phyloP scores from a whole-genome alignment of 2,113 vertebrate species.

The Ceuthmochares aereus region DNA sequence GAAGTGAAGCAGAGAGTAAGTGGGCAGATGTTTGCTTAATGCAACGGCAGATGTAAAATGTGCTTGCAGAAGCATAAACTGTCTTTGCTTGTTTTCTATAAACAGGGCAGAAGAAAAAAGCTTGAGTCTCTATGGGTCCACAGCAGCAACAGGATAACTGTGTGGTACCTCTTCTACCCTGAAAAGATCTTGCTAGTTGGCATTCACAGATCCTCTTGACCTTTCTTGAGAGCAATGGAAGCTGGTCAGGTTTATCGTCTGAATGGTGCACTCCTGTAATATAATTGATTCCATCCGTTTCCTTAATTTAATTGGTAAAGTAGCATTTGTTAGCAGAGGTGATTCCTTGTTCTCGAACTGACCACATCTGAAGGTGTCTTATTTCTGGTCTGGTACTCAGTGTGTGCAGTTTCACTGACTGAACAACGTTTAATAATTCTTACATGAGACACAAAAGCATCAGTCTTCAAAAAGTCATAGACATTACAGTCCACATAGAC shows the following conservation, averaged over 20 bases:
- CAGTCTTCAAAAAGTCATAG: neutral
- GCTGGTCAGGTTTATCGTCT: neutral
- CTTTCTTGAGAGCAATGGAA: neutral
- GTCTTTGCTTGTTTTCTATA: neutral
- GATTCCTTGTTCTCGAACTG: neutral
- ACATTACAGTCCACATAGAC: rapidly evolving
- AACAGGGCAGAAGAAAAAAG: neutral
- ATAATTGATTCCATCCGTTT: neutral
- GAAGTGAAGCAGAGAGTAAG: neutral
- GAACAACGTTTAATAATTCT: neutral
- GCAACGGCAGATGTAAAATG: neutral
- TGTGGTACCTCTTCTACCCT: neutral
- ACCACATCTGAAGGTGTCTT: neutral
- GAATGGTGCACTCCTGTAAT: neutral
- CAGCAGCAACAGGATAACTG: neutral
- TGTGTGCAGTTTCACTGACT: neutral
- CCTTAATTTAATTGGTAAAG: neutral
- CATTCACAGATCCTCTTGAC: neutral
- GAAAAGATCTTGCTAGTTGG: neutral
- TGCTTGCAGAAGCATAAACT: neutral
- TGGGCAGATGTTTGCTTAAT: neutral
- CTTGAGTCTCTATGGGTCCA: neutral
- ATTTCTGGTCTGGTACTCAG: neutral
- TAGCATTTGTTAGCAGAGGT: neutral
- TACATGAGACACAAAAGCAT: neutral